phyloP scores from a whole-genome alignment of 2,888 invertebrate species.

The Ametastegia equiseti region DNA sequence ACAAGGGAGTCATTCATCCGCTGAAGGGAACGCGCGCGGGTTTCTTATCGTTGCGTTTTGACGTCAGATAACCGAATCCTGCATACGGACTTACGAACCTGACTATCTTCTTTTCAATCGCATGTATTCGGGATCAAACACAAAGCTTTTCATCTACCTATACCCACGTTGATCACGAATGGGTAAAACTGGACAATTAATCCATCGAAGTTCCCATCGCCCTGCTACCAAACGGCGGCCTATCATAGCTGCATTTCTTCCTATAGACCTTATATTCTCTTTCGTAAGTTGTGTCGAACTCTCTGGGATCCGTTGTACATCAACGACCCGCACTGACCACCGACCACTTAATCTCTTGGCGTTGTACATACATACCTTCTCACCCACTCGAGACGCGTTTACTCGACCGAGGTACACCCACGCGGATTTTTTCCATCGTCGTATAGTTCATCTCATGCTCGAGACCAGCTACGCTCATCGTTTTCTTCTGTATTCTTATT shows the following conservation, averaged over 20 bases:
- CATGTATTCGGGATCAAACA: too few species aligned
- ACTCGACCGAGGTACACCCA: neutral
- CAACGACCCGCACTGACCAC: constrained; percentile 18
- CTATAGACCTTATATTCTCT: neutral
- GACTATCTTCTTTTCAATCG: too few species aligned
- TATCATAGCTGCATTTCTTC: neutral
- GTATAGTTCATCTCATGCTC: too few species aligned
- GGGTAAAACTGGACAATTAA: too few species aligned
- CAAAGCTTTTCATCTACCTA: too few species aligned
- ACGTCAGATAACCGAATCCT: neutral
- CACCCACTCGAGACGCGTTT: constrained; percentile 38
- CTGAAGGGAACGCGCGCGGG: neutral
- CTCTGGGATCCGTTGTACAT: constrained; percentile 18
- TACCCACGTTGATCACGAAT: too few species aligned
- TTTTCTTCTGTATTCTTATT: too few species aligned
- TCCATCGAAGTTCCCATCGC: too few species aligned
- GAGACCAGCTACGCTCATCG: too few species aligned
- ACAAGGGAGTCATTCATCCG: constrained; percentile 21
- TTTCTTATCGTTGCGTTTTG: neutral
- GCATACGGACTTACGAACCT: neutral
- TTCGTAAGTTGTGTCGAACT: constrained; percentile 14
- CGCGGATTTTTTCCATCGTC: constrained; percentile 5
- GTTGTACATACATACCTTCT: constrained; percentile 26
- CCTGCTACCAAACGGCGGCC: neutral
- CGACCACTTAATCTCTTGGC: constrained; percentile 34